Base-by-base conservation (phyloP, 2,797 vertebrate species). In the Molossus alvarezi region DNA sequence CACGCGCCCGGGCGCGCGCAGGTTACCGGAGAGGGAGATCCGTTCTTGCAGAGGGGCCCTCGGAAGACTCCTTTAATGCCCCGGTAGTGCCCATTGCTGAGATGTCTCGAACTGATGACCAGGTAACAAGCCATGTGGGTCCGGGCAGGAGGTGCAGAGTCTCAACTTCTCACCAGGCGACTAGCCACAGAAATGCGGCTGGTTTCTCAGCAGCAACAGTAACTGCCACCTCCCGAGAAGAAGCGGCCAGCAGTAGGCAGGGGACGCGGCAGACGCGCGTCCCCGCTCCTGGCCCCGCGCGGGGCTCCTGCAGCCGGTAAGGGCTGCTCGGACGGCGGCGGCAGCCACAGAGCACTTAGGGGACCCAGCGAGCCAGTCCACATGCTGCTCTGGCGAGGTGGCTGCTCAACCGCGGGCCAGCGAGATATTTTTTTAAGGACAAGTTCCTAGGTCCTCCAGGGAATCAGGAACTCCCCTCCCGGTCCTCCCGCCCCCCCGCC, bases 11-110 rank as follows among this genome's bases (percentile, higher is more conserved):
- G 29, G 95, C 67, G 95, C 21, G 94, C 53, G 97, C 95, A 97
- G 95, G 96, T 98, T 99, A 99, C 99, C 99, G 98, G 99, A 97
- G 99, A 99, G 90, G 99, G 99, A 79, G 98, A 98, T 98, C 98
- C 98, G 37, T 98, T 98, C 97, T 99, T 99, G 98, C 99, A 99
- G 97, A 99, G 99, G 21, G 99, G 99, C 97, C 99, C 99, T 97
- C 99, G 98, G 99, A 99, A 99, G 98, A 99, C 99, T 97, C 99
- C 99, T 98, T 99, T 99, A 97, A 99, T 99, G 98, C 99, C 99
- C 97, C 99, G 98, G 98, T 99, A 99, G 98, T 99, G 99, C 96
- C 99, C 99, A 97, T 99, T 99, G 99, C 99, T 99, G 98, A 99
- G 99, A 98, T 99, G 99, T 96, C 99, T 99, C 92, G 99, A 99